These are phyloP conservation scores for Zaprionus davidi DNA, from an alignment of 1,140 invertebrate species.

Conservation along the genomic window DNA sequence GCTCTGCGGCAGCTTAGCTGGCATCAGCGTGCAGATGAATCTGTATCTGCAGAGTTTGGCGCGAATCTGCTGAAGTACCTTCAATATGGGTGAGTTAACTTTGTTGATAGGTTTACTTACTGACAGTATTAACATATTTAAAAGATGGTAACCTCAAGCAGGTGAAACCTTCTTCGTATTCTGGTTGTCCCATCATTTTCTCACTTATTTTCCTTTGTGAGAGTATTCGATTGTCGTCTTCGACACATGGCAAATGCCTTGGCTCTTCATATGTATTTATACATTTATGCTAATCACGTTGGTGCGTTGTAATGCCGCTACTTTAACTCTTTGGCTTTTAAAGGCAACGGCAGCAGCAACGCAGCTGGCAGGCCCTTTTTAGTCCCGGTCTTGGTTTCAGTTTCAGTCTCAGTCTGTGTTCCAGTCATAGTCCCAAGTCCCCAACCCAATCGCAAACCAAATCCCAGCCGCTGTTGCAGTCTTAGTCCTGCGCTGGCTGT, in stretches of 20 bases:
- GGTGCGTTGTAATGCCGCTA: slow-evolving; percentile 80
- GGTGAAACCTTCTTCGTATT: background rate
- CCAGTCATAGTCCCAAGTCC: slow-evolving; percentile 13
- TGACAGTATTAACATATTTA: background rate
- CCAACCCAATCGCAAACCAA: slow-evolving; percentile 13
- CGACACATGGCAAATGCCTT: background rate
- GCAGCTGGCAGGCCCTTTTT: slow-evolving; percentile 64
- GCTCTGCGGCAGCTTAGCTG: slow-evolving; percentile 45
- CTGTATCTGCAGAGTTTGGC: slow-evolving; percentile 48
- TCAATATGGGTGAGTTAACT: slow-evolving; percentile 24
- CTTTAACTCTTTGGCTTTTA: slow-evolving; percentile 79
- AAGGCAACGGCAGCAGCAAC: slow-evolving; percentile 53
- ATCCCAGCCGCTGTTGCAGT: slow-evolving; percentile 26
- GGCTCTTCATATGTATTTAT: slow-evolving; percentile 73
- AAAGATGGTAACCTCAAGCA: background rate
- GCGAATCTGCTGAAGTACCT: slow-evolving; percentile 44
- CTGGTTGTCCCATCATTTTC: background rate
- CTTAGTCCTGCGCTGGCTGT: slow-evolving; percentile 31
- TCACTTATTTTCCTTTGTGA: background rate
- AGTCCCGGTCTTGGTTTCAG: slow-evolving; percentile 7
- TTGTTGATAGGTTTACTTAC: slow-evolving; percentile 9
- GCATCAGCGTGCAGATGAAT: slow-evolving; percentile 43
- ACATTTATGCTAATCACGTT: slow-evolving; percentile 80
- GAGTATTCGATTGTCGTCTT: slow-evolving; percentile 7
- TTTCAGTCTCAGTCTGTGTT: slow-evolving; percentile 9